A percentile compares a stretch with the other conserved stretches of the same genome.
phyloP scores from a whole-genome alignment of 2,888 invertebrate genomes.

The Onchidella celtica region DNA sequence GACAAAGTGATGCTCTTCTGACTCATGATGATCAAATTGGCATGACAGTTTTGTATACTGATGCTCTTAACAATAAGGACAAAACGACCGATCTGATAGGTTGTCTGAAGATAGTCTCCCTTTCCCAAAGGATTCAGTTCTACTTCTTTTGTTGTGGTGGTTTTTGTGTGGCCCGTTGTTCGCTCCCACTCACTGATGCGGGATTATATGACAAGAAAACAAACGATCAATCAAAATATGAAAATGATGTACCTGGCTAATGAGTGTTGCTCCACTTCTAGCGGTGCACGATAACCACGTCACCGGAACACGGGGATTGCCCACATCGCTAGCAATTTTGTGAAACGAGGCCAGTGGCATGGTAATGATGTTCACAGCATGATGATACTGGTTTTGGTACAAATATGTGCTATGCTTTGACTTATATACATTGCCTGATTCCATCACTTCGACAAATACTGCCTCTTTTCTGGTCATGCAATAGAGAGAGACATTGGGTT shows the following conservation, averaged over 20 bases:
- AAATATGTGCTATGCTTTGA: constrained; percentile 58
- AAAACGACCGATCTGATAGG: too few relatives aligned
- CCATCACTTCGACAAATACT: constrained; percentile 70
- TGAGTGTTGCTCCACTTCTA: constrained; percentile 70
- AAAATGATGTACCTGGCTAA: constrained; percentile 71
- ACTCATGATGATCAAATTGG: too few relatives aligned
- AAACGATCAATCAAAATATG: too few relatives aligned
- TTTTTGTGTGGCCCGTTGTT: too few relatives aligned
- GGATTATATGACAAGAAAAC: too few relatives aligned
- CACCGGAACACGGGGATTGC: constrained; percentile 70
- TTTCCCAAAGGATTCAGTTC: too few relatives aligned
- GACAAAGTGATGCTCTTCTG: too few relatives aligned
- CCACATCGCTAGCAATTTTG: constrained; percentile 72
- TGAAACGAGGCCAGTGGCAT: constrained; percentile 74
- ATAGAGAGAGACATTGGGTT: constrained; percentile 69
- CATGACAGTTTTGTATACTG: too few relatives aligned
- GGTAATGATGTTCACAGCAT: constrained; percentile 68
- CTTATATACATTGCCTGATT: constrained; percentile 62
- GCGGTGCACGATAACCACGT: constrained; percentile 70
- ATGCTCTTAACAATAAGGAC: too few relatives aligned
- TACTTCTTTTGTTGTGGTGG: too few relatives aligned
- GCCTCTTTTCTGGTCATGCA: constrained; percentile 72
- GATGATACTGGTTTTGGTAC: constrained; percentile 68
- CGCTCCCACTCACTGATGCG: too few relatives aligned
- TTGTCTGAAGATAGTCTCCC: too few relatives aligned